Evolutionary conservation across 2,888 invertebrate species (phyloP), one percentile per base, ranked within the genome.

Genomic region (Lymantria dispar): DNA sequence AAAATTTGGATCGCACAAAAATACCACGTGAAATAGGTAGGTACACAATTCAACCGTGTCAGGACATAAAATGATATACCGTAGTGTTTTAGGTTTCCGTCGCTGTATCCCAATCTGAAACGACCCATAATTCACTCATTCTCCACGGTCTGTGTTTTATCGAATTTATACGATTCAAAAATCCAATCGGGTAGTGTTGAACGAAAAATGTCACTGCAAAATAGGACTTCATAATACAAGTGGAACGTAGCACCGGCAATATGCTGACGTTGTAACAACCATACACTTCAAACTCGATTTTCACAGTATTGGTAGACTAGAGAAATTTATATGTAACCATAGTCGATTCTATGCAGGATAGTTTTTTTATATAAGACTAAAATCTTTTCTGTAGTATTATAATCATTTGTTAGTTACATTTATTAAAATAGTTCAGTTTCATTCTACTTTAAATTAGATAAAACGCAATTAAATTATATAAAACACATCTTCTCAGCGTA

Each of bases 81-180:
- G 33, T 33, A 33, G 8, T 33, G 33, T 33, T 33, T 33, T 33
- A 33, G 33, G 55, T 67, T 56, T 47, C 62, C 52, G 47, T 41
- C 48, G 43, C 43, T 50, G 54, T 51, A 55, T 62, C 54, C 68
- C 58, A 56, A 64, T 58, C 67, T 62, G 58, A 58, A 67, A 54
- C 52, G 56, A 54, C 12, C 61, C 64, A 64, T 69, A 75, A 73
- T 72, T 74, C 72, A 74, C 69, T 74, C 76, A 69, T 68, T 70
- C 69, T 64, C 72, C 64, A 63, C 70, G 64, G 69, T 67, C 73
- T 63, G 68, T 74, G 78, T 80, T 84, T 80, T 85, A 87, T 88
- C 83, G 81, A 85, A 86, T 88, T 87, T 87, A 87, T 87, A 87
- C 87, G 85, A 85, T 87, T 84, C 82, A 79, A 84, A 87, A 87